These are phyloP conservation scores for Girardinus metallicus DNA, from an alignment of 2,797 vertebrate genomes.

Conservation along the genomic window DNA sequence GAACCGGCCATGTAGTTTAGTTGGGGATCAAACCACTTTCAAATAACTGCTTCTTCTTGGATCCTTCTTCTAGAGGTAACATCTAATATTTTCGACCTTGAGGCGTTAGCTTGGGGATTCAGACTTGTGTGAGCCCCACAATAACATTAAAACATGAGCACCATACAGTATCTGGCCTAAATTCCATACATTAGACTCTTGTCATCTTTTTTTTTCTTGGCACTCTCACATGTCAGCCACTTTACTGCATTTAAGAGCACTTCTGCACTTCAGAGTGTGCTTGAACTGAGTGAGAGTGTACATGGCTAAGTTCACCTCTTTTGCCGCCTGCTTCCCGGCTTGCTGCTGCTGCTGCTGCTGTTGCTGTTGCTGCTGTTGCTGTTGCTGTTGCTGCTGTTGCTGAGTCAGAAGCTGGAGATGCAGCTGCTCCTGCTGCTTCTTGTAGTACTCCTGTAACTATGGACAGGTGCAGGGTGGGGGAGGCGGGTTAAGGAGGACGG, in stretches of 20 bases:
- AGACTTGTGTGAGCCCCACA: not conserved
- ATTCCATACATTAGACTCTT: constrained; percentile 40
- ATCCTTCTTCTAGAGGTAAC: not conserved
- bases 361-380: constrained; percentile 60
- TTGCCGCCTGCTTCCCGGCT: constrained; percentile 86
- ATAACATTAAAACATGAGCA: not conserved
- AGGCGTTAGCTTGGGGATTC: not conserved
- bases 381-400: constrained; percentile 81
- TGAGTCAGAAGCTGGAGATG: constrained; percentile 97
- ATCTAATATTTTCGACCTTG: not conserved
- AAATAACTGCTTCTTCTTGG: not conserved
- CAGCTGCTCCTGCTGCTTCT: constrained; percentile 98
- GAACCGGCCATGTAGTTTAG: not conserved
- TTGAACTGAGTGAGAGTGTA: constrained; percentile 59
- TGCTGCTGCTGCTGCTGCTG: constrained; percentile 80
- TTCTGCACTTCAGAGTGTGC: constrained; percentile 57
- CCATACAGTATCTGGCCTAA: constrained; percentile 6
- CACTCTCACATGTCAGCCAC: constrained; percentile 24
- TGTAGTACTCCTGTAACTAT: constrained; percentile 98
- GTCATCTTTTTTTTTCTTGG: constrained; percentile 16
- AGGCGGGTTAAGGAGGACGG: not conserved
- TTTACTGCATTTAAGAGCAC: constrained; percentile 60
- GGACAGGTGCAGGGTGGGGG: constrained; percentile 34
- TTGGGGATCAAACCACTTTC: not conserved
- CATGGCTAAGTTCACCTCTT: constrained; percentile 87